Evolutionary conservation across 1,140 invertebrate genomes (phyloP).

Genomic region (Rhysida immarginata): DNA sequence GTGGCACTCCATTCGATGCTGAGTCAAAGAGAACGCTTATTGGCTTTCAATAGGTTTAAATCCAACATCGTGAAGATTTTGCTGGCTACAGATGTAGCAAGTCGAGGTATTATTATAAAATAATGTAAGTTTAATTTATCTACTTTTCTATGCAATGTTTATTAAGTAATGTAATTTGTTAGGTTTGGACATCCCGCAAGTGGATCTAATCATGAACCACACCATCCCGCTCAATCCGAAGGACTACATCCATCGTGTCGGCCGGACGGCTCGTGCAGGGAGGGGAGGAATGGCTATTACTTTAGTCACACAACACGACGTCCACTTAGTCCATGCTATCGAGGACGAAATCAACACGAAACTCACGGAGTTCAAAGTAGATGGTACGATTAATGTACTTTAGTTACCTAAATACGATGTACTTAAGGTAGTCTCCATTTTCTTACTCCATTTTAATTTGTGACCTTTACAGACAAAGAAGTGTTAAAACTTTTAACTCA

Average conservation of each 20-base stretch:
- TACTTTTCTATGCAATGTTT: neutral
- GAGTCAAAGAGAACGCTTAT: constrained; percentile 58
- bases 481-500: constrained; percentile 75
- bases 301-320: constrained; percentile 79
- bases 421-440: too few species aligned
- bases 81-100: constrained; percentile 92
- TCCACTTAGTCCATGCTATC: constrained; percentile 68
- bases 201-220: constrained; percentile 88
- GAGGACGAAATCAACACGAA: constrained; percentile 71
- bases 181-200: constrained; percentile 64
- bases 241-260: constrained; percentile 94
- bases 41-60: constrained; percentile 66
- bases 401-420: too few species aligned
- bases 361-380: constrained; percentile 64
- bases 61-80: constrained; percentile 70
- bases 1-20: constrained; percentile 75
- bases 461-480: constrained; percentile 48
- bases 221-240: constrained; percentile 74
- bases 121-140: neutral
- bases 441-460: too few species aligned
- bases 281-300: constrained; percentile 71
- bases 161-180: neutral
- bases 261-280: constrained; percentile 86
- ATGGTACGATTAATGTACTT: too few species aligned
- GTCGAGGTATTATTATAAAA: constrained; percentile 47